These are phyloP conservation scores for Chlorops oryzae DNA, from an alignment of 1,140 invertebrate species.

Conservation along the genomic window DNA sequence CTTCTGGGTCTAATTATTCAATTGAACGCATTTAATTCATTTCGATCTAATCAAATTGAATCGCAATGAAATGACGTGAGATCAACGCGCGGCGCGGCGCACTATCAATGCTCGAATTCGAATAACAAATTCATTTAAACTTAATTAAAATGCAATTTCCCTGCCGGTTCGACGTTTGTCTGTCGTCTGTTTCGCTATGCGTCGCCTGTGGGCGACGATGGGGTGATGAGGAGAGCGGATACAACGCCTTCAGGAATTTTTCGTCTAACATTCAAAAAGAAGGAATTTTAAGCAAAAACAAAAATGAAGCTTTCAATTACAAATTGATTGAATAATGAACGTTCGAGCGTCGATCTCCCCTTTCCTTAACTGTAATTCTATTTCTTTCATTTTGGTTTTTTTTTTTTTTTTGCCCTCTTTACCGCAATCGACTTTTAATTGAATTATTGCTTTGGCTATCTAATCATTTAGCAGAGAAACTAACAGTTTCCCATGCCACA, in stretches of 20 bases:
- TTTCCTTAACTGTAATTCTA: too few species aligned
- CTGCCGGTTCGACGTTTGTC: not conserved
- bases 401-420: not conserved
- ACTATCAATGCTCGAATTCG: not conserved
- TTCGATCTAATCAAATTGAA: constrained; percentile 15
- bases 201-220: not conserved
- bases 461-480: too few species aligned
- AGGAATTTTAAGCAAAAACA: not conserved
- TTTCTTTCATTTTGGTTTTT: too few species aligned
- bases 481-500: too few species aligned
- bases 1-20: constrained; percentile 16
- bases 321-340: not conserved
- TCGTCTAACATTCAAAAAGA: not conserved
- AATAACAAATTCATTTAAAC: constrained; percentile 15
- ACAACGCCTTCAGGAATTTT: not conserved
- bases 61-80: too few species aligned
- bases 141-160: constrained; percentile 1
- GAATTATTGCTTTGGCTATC: not conserved
- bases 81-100: not conserved
- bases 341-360: too few species aligned
- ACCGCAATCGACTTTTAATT: not conserved
- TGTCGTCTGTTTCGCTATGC: not conserved
- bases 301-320: too few species aligned
- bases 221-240: not conserved
- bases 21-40: constrained; percentile 16